Base-by-base conservation (phyloP, 2,888 invertebrate genomes). In the Apamea epomidion region DNA sequence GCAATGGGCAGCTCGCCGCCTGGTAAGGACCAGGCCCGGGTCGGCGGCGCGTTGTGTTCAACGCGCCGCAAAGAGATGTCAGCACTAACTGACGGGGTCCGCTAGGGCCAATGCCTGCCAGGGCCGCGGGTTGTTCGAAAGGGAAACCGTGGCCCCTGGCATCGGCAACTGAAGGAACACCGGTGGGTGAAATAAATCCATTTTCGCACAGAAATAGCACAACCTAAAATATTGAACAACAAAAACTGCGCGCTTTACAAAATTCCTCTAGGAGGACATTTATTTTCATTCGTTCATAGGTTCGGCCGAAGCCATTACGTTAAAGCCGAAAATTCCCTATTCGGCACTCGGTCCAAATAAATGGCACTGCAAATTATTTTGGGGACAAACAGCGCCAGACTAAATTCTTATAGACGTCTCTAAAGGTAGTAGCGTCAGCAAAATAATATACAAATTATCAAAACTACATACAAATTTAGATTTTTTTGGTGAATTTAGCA, bases 251-350 rank as follows among this genome's bases (percentile, higher is more conserved):
- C 6, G 73, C 45, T 68, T 77, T 58, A 75, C 77, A 58, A 78
- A 82, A 83, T 70, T 82, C 73, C 88, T 83, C 79, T 42, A 77
- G 83, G 83, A 82, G 45, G 18, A 78, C 81, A 86, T 89, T 83
- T 85, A 87, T 90, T 88, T 82, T 86, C 89, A 86, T 90, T 83
- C 84, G 64, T 72, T 65, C 88, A 84, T 88, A 88, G 85, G 76
- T 85, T 82, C 75, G 83, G 73, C 42, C 74, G 60, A 78, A 83
- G 75, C 87, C 85, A 88, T 91, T 91, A 87, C 81, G 84, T 82
- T 84, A 89, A 87, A 89, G 86, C 89, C 84, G 82, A 89, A 87
- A 87, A 87, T 90, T 86, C 87, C 90, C 89, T 79, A 87, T 87
- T 86, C 86, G 90, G 84, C 86, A 83, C 88, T 90, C 85, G 78